Base-by-base conservation (phyloP, 2,888 invertebrate genomes). In the Drosophila parthenogenetica region DNA sequence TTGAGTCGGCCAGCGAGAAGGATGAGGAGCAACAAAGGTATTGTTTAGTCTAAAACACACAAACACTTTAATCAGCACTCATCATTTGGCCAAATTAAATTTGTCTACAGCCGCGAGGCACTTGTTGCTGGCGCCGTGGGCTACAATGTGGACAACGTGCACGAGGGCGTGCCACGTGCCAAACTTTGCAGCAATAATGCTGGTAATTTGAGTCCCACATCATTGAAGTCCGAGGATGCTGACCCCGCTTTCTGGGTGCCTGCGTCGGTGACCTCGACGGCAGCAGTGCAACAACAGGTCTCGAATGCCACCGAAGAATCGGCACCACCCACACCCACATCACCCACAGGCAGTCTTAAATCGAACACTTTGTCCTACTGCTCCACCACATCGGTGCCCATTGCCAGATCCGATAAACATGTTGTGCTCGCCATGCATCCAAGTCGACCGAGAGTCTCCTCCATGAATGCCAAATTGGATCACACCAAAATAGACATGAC, bases 391-490 rank as follows among this genome's bases (percentile, higher is more conserved):
- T 90, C 91, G 8, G 91, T 92, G 48, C 91, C 92, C n/a, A 92
- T 93, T 19, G 93, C 92, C 1, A 87, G 93, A 5, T 93, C 93
- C 42, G 94, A 94, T 43, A 94, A 94, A 67, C 93, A 94, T 64
- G 93, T 94, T 57, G 93, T 94, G 0, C 91, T 94, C 49, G 93
- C 93, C 19, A 93, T 92, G 90, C 92, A 92, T 70, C 93, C 93
- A 1, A 81, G 91, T 7, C 83, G 93, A 3, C 93, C 93, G 0
- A 92, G 93, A 46, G 92, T 94, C 3, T 92, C 93, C 16, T 93
- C 94, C 17, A 95, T 95, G 94, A 94, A 94, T 76, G 94, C 94
- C 50, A 94, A 94, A 77, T 91, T 95, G 73, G 95, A 95, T 89
- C 94, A 94, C 79, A 93, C 94, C 10, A 94, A 94, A 90, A 94